Evolutionary conservation across 2,797 vertebrate species (phyloP), one percentile per base, ranked within the genome.

Genomic region (Siniperca obscura): DNA sequence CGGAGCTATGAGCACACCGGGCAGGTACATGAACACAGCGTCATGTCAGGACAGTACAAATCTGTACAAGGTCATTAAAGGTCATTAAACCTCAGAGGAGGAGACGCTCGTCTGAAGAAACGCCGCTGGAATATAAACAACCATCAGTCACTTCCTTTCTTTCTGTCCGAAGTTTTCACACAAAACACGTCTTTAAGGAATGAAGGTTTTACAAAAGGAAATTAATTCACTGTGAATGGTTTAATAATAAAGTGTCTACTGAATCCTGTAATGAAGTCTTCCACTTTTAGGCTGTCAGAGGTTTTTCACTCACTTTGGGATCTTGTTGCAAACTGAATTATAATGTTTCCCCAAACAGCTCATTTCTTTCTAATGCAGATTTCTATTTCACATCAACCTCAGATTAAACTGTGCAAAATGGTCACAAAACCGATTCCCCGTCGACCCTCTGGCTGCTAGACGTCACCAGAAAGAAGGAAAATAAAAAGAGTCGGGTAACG

Each of bases 1-100:
- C 40, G 30, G 80, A 59, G 80, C 52, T 40, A 50, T 5, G 65
- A 82, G 48, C 69, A 70, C 56, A 72, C 56, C 70, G 56, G 67
- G 25, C 76, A 75, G 64, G 30, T 62, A 75, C 53, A 72, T 7
- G 21, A 30, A 36, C 80, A 50, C 13, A 34, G 48, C 52, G 27
- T 40, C 55, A 57, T 3, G 30, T 34, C 5, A 50, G 72, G 34
- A 72, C 60, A 72, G 75, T 12, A 52, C 11, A 68, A 59, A 71
- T n/a, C 3, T 75, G 60, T 19, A 77, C 42, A 16, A 22, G 27
- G 61, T 70, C 44, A 27, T 30, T 22, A 25, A 74, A 79, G 68
- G 66, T 78, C 17, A 9, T 17, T 25, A 44, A 1, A 52, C 25
- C 52, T 40, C 50, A n/a, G 30, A 30, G 30, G 27, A 34, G 66